phyloP scores from a whole-genome alignment of 2,797 vertebrate genomes.

The Lacerta agilis region DNA sequence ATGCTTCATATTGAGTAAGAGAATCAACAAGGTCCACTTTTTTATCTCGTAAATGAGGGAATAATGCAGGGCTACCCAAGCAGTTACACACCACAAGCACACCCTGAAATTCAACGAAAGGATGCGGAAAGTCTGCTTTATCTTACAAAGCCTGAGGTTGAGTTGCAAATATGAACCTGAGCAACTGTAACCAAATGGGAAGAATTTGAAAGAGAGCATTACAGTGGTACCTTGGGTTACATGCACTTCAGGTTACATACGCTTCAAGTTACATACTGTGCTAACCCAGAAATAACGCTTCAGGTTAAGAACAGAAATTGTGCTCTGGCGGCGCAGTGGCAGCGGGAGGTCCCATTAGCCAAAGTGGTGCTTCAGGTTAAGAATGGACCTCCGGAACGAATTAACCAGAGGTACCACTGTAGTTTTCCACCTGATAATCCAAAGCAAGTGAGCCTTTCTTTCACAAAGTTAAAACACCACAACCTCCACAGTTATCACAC shows the following conservation, averaged over 20 bases:
- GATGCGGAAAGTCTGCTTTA: neutral
- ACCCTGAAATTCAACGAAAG: neutral
- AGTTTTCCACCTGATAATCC: neutral
- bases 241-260: no score
- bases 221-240: no score
- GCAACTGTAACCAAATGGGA: neutral
- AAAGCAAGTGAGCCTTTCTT: neutral
- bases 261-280: no score
- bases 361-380: no score
- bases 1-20: no score
- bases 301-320: no score
- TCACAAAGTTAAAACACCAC: neutral
- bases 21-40: neutral
- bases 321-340: no score
- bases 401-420: neutral
- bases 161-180: neutral
- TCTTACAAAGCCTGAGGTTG: neutral
- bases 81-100: neutral
- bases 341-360: no score
- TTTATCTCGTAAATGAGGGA: neutral
- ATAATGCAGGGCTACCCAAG: neutral
- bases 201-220: neutral
- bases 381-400: no score
- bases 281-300: no score
- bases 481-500: neutral